These are phyloP conservation scores for Anguilla marmorata DNA, from an alignment of 2,797 vertebrate species.

Conservation along the genomic window DNA sequence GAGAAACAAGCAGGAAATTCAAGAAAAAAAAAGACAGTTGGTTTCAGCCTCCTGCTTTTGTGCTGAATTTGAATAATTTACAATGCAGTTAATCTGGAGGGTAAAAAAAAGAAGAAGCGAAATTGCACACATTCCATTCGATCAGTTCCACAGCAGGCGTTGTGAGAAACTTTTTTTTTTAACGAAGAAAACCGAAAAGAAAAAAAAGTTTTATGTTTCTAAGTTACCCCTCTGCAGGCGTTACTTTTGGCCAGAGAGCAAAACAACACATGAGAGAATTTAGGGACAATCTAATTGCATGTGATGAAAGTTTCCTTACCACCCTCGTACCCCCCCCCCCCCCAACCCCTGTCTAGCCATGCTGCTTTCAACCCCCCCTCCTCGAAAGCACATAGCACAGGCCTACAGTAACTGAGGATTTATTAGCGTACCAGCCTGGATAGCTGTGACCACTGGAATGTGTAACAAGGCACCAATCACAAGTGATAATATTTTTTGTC, in stretches of 20 bases:
- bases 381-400: background rate
- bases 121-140: slow-evolving; percentile 16
- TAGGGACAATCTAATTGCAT: background rate
- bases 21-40: background rate
- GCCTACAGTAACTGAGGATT: background rate
- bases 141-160: slow-evolving; percentile 4
- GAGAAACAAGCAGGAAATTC: background rate
- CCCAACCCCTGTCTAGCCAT: background rate
- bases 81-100: background rate
- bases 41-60: background rate
- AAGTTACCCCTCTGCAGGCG: slow-evolving; percentile 4
- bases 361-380: background rate
- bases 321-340: background rate
- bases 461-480: background rate
- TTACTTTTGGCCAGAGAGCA: background rate
- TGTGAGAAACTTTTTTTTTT: slow-evolving; percentile 13
- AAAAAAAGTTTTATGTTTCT: background rate
- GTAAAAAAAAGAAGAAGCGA: background rate
- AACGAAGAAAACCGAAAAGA: background rate
- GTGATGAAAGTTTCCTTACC: slow-evolving; percentile 1
- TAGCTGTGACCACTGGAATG: background rate
- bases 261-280: slow-evolving; percentile 6
- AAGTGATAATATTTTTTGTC: background rate
- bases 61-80: slow-evolving; percentile 16
- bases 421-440: background rate